Evolutionary conservation across 2,797 vertebrate genomes (phyloP).

Genomic region (Sebastes matsubarae): DNA sequence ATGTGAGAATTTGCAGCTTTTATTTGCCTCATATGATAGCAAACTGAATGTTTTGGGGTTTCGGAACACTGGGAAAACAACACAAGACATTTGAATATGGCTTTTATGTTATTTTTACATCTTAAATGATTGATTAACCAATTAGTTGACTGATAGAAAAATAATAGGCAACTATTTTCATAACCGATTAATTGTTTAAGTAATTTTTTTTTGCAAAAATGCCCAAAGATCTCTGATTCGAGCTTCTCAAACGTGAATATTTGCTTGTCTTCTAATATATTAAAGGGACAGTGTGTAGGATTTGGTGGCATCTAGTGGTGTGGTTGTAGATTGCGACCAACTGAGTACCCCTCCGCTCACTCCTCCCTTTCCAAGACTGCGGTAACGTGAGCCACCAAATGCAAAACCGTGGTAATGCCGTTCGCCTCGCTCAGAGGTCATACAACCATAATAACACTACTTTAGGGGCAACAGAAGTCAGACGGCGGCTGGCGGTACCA

Average conservation of each 20-base stretch:
- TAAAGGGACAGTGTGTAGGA: too few species aligned
- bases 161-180: neutral
- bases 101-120: neutral
- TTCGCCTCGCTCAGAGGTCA: too few species aligned
- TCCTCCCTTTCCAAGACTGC: too few species aligned
- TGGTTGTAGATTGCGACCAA: rapidly evolving
- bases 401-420: too few species aligned
- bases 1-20: neutral
- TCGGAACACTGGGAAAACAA: neutral
- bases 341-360: too few species aligned
- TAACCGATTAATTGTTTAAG: rapidly evolving
- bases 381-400: too few species aligned
- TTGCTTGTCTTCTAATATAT: neutral
- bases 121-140: neutral
- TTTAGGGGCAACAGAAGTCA: too few species aligned
- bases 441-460: too few species aligned
- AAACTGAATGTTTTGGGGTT: neutral
- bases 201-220: neutral
- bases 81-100: neutral
- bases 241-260: neutral
- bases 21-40: neutral
- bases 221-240: neutral
- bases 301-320: rapidly evolving
- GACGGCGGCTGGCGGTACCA: too few species aligned
- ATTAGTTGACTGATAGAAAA: neutral